Conservation (phyloP, 2,888 invertebrate genomes). For the Cenopis cana region DNA sequence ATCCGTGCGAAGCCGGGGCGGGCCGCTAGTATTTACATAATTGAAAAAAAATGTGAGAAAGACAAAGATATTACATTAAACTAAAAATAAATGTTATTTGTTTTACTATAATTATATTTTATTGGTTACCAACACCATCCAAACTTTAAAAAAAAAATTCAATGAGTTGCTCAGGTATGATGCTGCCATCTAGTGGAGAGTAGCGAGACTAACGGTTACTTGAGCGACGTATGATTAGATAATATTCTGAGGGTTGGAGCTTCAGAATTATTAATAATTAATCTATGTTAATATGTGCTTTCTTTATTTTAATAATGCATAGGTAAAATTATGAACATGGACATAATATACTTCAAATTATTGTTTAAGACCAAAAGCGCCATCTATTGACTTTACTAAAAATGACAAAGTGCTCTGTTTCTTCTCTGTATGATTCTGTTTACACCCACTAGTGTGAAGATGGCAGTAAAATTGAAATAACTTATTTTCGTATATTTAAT, state of each 20-base stretch:
- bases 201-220: constrained; percentile 28
- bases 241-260: background rate
- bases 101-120: too few species aligned
- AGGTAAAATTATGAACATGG: background rate
- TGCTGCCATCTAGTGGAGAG: constrained; percentile 46
- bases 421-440: too few species aligned
- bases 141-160: too few species aligned
- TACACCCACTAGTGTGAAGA: background rate
- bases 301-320: background rate
- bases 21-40: too few species aligned
- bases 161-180: background rate
- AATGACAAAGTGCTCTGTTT: background rate
- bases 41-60: too few species aligned
- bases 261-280: background rate
- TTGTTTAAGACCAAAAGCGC: background rate
- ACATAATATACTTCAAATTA: too few species aligned
- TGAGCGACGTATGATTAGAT: background rate
- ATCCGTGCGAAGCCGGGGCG: too few species aligned
- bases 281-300: background rate
- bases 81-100: too few species aligned
- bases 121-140: too few species aligned
- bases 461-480: constrained; percentile 3
- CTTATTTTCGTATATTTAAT: background rate
- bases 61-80: too few species aligned
- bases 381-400: background rate